Base-by-base conservation (phyloP, 2,888 invertebrate species). In the Cephus spinipes region DNA sequence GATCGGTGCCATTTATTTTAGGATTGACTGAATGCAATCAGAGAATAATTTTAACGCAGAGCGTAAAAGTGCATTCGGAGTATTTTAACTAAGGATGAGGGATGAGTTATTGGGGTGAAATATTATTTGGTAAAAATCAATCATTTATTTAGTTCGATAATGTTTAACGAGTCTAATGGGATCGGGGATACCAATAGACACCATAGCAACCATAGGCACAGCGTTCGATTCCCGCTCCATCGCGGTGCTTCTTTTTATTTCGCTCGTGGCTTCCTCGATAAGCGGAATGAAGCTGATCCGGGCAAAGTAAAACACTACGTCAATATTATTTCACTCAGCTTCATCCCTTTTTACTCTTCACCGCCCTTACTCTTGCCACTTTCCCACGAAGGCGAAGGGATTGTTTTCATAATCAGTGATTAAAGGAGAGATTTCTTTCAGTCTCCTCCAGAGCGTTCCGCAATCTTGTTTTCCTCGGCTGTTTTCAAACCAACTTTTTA, bases 321-420 rank as follows among this genome's bases (percentile, higher is more conserved):
- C 84, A 82, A 84, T 84, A 81, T 84, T 85, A 81, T 85, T 83
- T 55, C 23, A 55, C 55, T 55, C 55, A 55, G 55, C 55, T 55
- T 82, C 74, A 81, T 74, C 79, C 77, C 74, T 76, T 69, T 68
- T 69, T 33, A 73, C 75, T 36, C 73, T 68, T 30, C 73, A 23
- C 23, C 23, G 1, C 55, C 55, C 55, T 55, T 55, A 2, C 55
- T 55, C 55, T 55, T 23, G 55, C 79, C 71, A 69, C 71, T 36
- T 11, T 35, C 33, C 35, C 73, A 23, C n/a, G 31, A 23, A 77
- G 73, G 68, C 35, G 69, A 69, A 75, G 76, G 79, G 80, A 84
- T 85, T 84, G 85, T 84, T 84, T 84, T 84, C 81, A 75, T 84
- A 85, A 83, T 84, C 81, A 79, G 76, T 77, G 81, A 79, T 77